These are phyloP conservation scores for Caretta caretta DNA, from an alignment of 2,113 vertebrate species.

Conservation along the genomic window DNA sequence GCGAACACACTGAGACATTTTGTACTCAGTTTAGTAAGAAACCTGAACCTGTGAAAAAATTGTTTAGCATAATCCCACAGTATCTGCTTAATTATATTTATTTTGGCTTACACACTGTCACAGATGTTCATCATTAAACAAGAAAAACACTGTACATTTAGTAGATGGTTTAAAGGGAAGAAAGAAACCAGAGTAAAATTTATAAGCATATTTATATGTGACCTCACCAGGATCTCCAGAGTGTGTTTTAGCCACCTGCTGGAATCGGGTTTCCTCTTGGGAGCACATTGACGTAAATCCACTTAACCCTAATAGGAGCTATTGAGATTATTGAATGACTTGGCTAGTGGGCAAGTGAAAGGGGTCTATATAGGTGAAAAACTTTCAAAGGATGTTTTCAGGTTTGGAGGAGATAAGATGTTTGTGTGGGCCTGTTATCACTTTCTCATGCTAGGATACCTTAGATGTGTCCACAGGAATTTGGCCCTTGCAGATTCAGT, in stretches of 20 bases:
- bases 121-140: slow-evolving; percentile 77
- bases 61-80: slow-evolving; percentile 66
- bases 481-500: slow-evolving; percentile 10
- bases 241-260: slow-evolving; percentile 33
- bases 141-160: slow-evolving; percentile 49
- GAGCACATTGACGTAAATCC: slow-evolving; percentile 67
- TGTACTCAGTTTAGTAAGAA: slow-evolving; percentile 53
- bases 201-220: slow-evolving; percentile 24
- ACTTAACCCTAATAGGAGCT: slow-evolving; percentile 60
- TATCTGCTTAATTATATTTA: slow-evolving; percentile 73
- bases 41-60: slow-evolving; percentile 67
- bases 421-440: slow-evolving; percentile 66
- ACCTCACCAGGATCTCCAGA: slow-evolving; percentile 46
- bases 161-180: slow-evolving; percentile 19
- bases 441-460: slow-evolving; percentile 65
- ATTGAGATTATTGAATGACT: slow-evolving; percentile 66
- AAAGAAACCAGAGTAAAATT: slow-evolving; percentile 39
- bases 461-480: slow-evolving; percentile 55
- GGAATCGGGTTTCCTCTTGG: slow-evolving; percentile 67
- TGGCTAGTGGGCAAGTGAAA: slow-evolving; percentile 59
- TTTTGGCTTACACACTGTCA: slow-evolving; percentile 67
- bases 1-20: slow-evolving; percentile 28
- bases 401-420: slow-evolving; percentile 66
- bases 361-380: slow-evolving; percentile 25
- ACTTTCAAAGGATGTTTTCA: slow-evolving; percentile 66